Base-by-base conservation (phyloP, 2,113 vertebrate species). In the Panthera tigris region DNA sequence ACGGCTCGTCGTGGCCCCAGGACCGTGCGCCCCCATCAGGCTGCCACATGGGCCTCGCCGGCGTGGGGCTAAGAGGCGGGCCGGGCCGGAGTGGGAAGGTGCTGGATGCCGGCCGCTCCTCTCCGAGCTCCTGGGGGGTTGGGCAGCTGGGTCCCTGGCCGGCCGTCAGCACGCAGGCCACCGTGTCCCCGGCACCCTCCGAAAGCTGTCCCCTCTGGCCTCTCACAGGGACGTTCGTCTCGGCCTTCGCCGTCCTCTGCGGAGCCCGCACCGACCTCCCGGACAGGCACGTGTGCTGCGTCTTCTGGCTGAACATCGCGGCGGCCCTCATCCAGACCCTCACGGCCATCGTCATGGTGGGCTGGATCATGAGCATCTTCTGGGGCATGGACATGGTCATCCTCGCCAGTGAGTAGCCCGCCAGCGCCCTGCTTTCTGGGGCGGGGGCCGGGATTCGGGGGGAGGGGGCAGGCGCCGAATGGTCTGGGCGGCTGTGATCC, bases 331-430 rank as follows among this genome's bases (percentile, higher is more conserved):
- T 99, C 98, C 99, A 99, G 99, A 99, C 99, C 95, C 99, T 99
- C 97, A 99, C 99, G 0, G 99, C 99, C 3, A 99, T 99, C 0
- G 99, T 99, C 97, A 99, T 99, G 99, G 99, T 99, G 83, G 99
- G 99, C 86, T 99, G 99, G 99, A 99, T 99, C 98, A 99, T 99
- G 99, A 99, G 99, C 98, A 99, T 99, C 99, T 99, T 99, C 96
- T 99, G 99, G 99, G 99, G 99, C 71, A 99, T 99, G 99, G 99
- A 99, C 98, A 99, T 99, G 99, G 99, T 99, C 98, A 99, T 99
- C 94, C 99, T 99, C 0, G 99, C 99, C 98, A 99, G 99, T 99
- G 98, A 99, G 99, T 99, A 97, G 89, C 23, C 23, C 23, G 0
- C 4, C 0, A 3, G 31, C 0, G 16, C 18, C 0, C 0, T 0